phyloP scores from a whole-genome alignment of 2,113 vertebrate species.

The Heterotis niloticus region DNA sequence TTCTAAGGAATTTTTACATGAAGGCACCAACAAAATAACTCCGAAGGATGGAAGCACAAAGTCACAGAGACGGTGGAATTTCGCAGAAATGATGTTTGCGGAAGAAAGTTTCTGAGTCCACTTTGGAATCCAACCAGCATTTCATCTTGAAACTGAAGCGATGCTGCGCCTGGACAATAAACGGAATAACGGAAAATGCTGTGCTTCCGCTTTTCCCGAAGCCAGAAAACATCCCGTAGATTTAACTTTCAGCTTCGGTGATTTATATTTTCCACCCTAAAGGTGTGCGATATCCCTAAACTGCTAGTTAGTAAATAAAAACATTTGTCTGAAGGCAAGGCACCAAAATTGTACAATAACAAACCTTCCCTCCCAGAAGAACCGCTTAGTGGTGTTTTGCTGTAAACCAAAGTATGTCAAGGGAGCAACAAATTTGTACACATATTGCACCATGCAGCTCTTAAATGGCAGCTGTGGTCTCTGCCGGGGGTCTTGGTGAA shows the following conservation, averaged over 20 bases:
- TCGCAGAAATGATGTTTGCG: background rate
- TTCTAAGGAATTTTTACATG: background rate
- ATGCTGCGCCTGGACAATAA: background rate
- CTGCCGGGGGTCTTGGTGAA: background rate
- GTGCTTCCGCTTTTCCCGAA: background rate
- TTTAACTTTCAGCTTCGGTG: slow-evolving; percentile 25
- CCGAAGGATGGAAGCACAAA: background rate
- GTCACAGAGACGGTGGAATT: background rate
- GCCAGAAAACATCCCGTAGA: slow-evolving; percentile 34
- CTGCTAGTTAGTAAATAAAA: background rate
- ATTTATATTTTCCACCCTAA: background rate
- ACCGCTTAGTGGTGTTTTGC: background rate
- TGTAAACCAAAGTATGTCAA: background rate
- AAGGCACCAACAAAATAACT: background rate
- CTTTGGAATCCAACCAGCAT: too few species aligned
- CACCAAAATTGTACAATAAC: background rate
- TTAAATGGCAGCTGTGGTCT: slow-evolving; percentile 12
- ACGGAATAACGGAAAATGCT: background rate
- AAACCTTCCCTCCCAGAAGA: background rate
- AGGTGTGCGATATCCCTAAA: slow-evolving; percentile 15
- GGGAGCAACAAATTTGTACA: background rate
- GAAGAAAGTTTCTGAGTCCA: background rate
- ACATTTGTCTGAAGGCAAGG: too few species aligned
- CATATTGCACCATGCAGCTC: background rate
- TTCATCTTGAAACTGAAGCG: background rate